Evolutionary conservation across 2,113 vertebrate genomes (phyloP).

Genomic region (Camelus dromedarius): DNA sequence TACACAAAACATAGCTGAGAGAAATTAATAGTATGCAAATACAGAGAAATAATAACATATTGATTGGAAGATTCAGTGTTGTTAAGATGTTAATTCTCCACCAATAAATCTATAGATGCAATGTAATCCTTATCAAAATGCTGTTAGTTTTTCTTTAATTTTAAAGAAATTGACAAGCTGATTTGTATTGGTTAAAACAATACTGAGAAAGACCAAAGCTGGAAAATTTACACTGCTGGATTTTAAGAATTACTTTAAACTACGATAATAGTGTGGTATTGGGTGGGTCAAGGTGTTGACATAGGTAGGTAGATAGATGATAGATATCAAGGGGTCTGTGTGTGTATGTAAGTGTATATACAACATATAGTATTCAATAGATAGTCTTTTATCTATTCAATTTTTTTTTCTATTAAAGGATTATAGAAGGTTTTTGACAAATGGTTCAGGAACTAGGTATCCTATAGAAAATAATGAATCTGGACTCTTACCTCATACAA

Average conservation of each 20-base stretch:
- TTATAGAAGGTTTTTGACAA: constrained; percentile 9
- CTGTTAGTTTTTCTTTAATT: neutral
- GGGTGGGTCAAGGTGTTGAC: neutral
- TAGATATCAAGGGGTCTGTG: neutral
- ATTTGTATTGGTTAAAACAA: neutral
- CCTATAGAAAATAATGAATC: neutral
- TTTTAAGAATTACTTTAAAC: neutral
- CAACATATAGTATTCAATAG: neutral
- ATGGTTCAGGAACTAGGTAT: neutral
- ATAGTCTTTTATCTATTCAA: neutral
- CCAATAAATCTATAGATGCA: neutral
- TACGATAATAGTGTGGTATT: neutral
- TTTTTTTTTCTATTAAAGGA: neutral
- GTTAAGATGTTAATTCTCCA: neutral
- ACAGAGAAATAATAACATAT: neutral
- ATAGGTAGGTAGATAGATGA: neutral
- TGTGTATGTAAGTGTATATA: neutral
- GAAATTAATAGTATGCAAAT: neutral
- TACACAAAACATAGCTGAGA: neutral
- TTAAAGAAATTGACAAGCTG: neutral
- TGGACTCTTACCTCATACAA: neutral
- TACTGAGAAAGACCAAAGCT: neutral
- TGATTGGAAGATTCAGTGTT: neutral
- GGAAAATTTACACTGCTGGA: neutral
- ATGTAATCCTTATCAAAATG: neutral